These are phyloP conservation scores for Carpatolechia fugitivella DNA, from an alignment of 2,888 invertebrate species.

Conservation along the genomic window DNA sequence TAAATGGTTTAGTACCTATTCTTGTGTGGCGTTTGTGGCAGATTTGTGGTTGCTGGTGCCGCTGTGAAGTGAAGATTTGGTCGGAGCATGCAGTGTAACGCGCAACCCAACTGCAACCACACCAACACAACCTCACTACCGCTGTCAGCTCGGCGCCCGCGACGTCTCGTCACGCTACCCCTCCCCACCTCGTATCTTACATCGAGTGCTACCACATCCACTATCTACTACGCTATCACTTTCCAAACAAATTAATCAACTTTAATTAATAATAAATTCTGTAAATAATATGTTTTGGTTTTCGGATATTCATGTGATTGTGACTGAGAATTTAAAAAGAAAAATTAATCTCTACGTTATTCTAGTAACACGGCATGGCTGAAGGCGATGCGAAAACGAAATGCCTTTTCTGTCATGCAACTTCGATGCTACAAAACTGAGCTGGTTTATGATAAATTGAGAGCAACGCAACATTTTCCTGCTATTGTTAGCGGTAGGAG, in stretches of 20 bases:
- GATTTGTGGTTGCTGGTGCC: constrained; percentile 78
- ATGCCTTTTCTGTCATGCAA: constrained; percentile 67
- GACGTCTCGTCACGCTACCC: constrained; percentile 15
- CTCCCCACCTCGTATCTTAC: constrained; percentile 26
- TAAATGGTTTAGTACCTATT: constrained; percentile 78
- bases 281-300: constrained; percentile 27
- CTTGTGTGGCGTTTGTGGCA: constrained; percentile 77
- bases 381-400: constrained; percentile 55
- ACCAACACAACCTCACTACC: constrained; percentile 77
- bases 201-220: constrained; percentile 66
- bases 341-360: constrained; percentile 35
- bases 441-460: constrained; percentile 52
- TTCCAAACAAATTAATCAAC: constrained; percentile 67
- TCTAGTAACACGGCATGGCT: constrained; percentile 43
- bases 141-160: constrained; percentile 33
- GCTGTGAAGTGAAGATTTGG: constrained; percentile 78
- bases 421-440: constrained; percentile 45
- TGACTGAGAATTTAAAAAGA: constrained; percentile 28
- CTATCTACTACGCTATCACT: constrained; percentile 64
- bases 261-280: constrained; percentile 33
- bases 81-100: constrained; percentile 94
- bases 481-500: constrained; percentile 77
- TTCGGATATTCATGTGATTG: constrained; percentile 27
- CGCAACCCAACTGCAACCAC: constrained; percentile 94
- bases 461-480: constrained; percentile 78